phyloP scores from a whole-genome alignment of 2,888 invertebrate species.

The Athalia rosae region DNA sequence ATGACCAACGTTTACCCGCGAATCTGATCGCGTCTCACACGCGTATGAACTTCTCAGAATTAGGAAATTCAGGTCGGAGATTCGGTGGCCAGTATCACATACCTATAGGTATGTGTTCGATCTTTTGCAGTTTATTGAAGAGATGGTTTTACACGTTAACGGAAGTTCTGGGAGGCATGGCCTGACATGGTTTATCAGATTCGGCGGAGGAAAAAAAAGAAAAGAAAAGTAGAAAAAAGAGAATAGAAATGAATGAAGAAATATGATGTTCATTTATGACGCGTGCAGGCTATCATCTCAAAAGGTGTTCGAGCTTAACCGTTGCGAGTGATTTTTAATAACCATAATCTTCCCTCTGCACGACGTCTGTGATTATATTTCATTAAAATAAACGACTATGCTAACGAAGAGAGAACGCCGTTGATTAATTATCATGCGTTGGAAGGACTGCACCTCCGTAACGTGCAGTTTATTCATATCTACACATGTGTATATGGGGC shows the following conservation, averaged over 20 bases:
- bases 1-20: background rate
- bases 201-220: too few species aligned
- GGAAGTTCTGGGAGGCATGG: too few species aligned
- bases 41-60: conserved; percentile 1
- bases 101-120: too few species aligned
- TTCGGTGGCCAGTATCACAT: too few species aligned
- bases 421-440: conserved; percentile 24
- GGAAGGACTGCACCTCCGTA: conserved; percentile 24
- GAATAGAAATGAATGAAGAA: too few species aligned
- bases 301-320: too few species aligned
- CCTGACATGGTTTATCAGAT: too few species aligned
- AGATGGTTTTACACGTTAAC: too few species aligned
- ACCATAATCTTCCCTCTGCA: background rate
- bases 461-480: background rate
- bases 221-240: too few species aligned
- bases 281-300: background rate
- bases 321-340: conserved; percentile 8
- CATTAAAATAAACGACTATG: conserved; percentile 24
- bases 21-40: background rate
- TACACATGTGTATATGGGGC: background rate
- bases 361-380: background rate
- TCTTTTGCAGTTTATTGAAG: too few species aligned
- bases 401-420: conserved; percentile 9
- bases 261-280: background rate
- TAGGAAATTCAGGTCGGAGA: background rate